Conservation (phyloP, 2,888 invertebrate species). For the Meta bourneti region DNA sequence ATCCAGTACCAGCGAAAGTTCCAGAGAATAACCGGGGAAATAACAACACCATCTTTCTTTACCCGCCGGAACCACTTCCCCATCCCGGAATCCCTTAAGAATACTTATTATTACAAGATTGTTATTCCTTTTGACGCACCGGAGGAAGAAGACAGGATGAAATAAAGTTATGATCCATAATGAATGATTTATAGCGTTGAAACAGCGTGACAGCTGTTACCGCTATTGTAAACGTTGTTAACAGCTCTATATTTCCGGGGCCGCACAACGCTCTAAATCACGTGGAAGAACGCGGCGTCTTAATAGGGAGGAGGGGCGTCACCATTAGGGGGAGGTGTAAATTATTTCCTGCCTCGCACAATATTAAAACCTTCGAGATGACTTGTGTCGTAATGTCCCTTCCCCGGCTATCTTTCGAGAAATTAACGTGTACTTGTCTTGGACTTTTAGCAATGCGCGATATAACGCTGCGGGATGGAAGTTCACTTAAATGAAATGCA, state of each 20-base stretch:
- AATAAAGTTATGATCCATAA: constrained; percentile 56
- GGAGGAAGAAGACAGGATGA: constrained; percentile 18
- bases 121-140: constrained; percentile 25
- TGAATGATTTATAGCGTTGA: constrained; percentile 42
- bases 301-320: background rate
- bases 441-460: too few species aligned
- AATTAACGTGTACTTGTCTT: too few species aligned
- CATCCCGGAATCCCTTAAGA: background rate
- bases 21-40: too few species aligned
- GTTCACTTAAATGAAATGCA: too few species aligned
- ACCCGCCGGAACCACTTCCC: background rate
- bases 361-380: background rate
- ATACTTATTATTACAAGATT: background rate
- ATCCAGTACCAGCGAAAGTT: too few species aligned
- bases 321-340: background rate
- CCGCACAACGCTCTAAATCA: background rate
- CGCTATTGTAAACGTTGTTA: constrained; percentile 44
- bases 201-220: constrained; percentile 46
- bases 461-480: too few species aligned
- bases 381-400: too few species aligned
- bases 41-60: background rate
- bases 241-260: constrained; percentile 33
- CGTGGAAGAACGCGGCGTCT: background rate
- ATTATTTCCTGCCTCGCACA: background rate
- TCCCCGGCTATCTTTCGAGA: too few species aligned